phyloP scores from a whole-genome alignment of 2,113 vertebrate genomes.

The Myiozetetes cayanensis region DNA sequence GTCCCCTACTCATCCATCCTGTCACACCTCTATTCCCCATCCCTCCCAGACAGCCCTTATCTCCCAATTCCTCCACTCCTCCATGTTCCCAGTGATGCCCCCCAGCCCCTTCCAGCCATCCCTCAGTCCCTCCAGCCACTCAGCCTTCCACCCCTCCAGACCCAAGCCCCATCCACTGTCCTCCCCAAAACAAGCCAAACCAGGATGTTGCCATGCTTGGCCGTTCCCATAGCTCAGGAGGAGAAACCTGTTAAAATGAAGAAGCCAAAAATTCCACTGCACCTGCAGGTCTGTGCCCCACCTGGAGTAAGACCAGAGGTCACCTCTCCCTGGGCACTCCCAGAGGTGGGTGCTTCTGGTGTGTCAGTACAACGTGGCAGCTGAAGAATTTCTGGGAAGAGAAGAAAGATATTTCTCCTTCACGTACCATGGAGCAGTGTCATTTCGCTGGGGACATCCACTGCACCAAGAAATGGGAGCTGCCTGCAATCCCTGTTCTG shows the following conservation, averaged over 20 bases:
- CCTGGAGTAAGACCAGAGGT: background rate
- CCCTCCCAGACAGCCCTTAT: background rate
- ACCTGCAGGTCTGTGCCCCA: background rate
- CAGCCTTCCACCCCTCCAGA: background rate
- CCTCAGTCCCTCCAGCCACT: background rate
- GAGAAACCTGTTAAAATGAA: background rate
- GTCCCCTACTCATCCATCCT: background rate
- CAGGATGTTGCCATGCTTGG: background rate
- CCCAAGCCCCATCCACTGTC: background rate
- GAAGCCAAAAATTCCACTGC: background rate
- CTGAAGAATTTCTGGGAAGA: background rate
- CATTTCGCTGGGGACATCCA: too few species aligned
- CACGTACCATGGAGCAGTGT: fast-evolving
- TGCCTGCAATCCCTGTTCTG: background rate
- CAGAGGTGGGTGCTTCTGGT: background rate
- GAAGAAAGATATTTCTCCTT: background rate
- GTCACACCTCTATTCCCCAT: background rate
- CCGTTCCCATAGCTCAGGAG: background rate
- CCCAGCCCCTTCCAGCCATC: too few species aligned
- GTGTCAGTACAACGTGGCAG: background rate
- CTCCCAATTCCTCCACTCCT: background rate
- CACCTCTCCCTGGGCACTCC: background rate
- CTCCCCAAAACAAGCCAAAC: background rate
- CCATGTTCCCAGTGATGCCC: background rate
- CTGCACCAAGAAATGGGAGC: background rate